Evolutionary conservation across 2,888 invertebrate species (phyloP).

Genomic region (Drosophila melanosoma): DNA sequence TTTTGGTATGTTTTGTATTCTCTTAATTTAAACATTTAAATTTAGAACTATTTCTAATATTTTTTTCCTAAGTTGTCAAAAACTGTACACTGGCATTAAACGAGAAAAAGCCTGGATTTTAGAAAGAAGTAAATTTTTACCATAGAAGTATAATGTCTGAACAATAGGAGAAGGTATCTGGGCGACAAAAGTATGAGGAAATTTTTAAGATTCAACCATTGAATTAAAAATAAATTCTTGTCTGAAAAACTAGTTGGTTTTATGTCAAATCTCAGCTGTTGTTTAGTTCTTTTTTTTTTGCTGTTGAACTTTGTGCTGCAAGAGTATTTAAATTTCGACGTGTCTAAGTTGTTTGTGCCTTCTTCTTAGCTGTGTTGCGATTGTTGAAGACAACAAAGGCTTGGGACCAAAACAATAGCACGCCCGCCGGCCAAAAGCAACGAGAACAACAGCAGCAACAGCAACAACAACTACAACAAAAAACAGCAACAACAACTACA

Average conservation of each 20-base stretch:
- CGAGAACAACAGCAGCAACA: conserved; percentile 40
- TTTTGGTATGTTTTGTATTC: too few relatives aligned
- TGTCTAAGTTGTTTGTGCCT: not conserved
- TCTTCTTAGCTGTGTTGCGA: conserved; percentile 32
- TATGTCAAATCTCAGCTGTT: not conserved
- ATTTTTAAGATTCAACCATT: not conserved
- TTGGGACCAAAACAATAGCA: conserved; percentile 58
- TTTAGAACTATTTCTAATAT: not conserved
- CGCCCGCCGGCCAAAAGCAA: conserved; percentile 37
- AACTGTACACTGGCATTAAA: too few relatives aligned
- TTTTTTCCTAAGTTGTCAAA: too few relatives aligned
- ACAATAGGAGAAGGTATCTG: not conserved
- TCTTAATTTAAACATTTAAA: too few relatives aligned
- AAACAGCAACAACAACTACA: conserved; percentile 32
- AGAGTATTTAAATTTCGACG: conserved; percentile 1
- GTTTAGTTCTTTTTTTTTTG: not conserved
- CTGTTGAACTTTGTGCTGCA: not conserved
- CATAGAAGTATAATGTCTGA: not conserved
- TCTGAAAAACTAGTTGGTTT: not conserved
- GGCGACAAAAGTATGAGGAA: not conserved
- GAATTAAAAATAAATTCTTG: not conserved
- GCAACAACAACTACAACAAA: conserved; percentile 33
- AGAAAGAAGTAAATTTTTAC: not conserved
- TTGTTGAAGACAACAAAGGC: conserved; percentile 69
- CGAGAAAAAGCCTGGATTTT: not conserved